Evolutionary conservation across 2,888 invertebrate genomes (phyloP), one percentile per base, ranked within the genome.

Genomic region (Drosophila mettleri): DNA sequence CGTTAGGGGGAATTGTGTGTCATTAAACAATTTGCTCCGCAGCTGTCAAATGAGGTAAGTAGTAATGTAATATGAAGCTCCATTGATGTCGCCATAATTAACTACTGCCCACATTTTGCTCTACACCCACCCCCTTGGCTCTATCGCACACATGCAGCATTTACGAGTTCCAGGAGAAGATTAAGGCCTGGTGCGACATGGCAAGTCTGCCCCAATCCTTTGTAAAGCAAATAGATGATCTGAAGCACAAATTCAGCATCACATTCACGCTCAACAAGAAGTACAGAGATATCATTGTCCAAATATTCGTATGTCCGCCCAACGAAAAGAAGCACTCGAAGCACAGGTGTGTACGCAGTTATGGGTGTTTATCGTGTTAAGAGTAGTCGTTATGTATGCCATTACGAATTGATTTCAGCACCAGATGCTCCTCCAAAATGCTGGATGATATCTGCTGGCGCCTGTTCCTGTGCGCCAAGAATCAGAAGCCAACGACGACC

Each of bases 161-260:
- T 69, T 96, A 97, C 69, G 97, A 98, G 88, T 99, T 99, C 93
- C 98, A 99, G 90, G 95, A 95, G 74, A 98, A 98, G 93, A 98
- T 98, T 89, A 96, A 97, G 90, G 96, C 96, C 89, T 99, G 99
- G 99, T 95, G 96, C 68, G 97, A 98, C 87, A 98, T 99, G 98
- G 96, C 97, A 1, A 95, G 95, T 74, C 94, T 98, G 92, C 95
- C 97, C 0, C 95, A 95, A 80, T 96, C 96, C 62, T 97, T 98
- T 90, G 94, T 96, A 67, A 94, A 95, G 48, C 96, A 96, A 92
- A 96, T 99, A 62, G 95, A 96, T 68, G 94, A 95, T 68, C 92
- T 99, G 63, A 97, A 99, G 89, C 94, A 96, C 61, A 98, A 97
- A 90, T 98, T 99, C 93, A 96, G 96, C 51, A 98, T 99, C 2